Evolutionary conservation across 2,888 invertebrate genomes (phyloP).

Genomic region (Fragum fragum): DNA sequence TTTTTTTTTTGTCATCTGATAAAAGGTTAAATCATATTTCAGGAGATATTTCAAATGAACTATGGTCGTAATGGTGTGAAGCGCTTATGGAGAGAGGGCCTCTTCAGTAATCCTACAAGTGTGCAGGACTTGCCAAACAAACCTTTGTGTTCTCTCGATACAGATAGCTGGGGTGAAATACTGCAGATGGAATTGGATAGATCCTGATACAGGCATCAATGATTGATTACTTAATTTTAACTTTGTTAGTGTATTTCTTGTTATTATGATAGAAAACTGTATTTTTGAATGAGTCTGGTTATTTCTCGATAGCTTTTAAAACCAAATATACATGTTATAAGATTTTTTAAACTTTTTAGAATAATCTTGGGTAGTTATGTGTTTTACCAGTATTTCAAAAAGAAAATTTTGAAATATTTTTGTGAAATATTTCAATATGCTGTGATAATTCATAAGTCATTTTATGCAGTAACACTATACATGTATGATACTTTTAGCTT

Average conservation of each 20-base stretch:
- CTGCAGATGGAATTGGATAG: slow-evolving; percentile 70
- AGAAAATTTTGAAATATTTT: too few species aligned
- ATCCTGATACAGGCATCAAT: slow-evolving; percentile 40
- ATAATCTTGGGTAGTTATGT: too few species aligned
- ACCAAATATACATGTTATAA: too few species aligned
- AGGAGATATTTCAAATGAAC: slow-evolving; percentile 66
- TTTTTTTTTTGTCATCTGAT: background rate
- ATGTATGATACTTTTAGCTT: background rate
- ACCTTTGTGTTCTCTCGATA: slow-evolving; percentile 62
- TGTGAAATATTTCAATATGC: background rate
- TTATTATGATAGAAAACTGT: too few species aligned
- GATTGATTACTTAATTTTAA: too few species aligned
- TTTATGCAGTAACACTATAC: background rate
- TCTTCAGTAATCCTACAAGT: slow-evolving; percentile 63
- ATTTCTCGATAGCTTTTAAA: too few species aligned
- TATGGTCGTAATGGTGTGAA: slow-evolving; percentile 65
- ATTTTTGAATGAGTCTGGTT: too few species aligned
- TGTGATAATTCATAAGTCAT: background rate
- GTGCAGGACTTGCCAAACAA: slow-evolving; percentile 63
- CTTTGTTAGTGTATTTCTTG: too few species aligned
- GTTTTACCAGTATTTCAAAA: too few species aligned
- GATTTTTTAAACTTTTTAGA: too few species aligned
- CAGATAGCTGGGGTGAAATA: slow-evolving; percentile 70
- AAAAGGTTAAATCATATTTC: too few species aligned
- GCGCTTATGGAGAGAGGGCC: slow-evolving; percentile 65